A percentile compares a stretch with the other conserved stretches of the same genome.
Conservation (phyloP, 2,113 vertebrate genomes). For the Herpetotheres cachinnans region DNA sequence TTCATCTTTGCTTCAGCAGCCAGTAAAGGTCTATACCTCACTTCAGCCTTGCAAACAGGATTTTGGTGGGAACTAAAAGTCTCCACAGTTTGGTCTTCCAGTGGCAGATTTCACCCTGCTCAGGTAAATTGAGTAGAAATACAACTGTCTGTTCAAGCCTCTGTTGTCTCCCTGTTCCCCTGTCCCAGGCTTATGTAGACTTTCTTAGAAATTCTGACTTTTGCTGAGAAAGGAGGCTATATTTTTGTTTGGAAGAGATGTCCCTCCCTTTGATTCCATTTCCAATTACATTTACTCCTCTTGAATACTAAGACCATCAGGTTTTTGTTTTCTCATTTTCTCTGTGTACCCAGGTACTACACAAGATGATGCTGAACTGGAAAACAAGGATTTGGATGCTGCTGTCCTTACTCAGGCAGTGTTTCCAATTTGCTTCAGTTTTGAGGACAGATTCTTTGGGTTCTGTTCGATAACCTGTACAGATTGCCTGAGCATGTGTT, state of each 20-base stretch:
- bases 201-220: neutral
- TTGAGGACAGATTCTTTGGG: neutral
- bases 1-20: neutral
- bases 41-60: constrained; percentile 13
- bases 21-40: constrained; percentile 24
- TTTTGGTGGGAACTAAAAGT: neutral
- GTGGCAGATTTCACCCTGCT: neutral
- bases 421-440: neutral
- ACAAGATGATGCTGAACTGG: neutral
- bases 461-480: neutral
- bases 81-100: neutral
- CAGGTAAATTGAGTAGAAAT: neutral
- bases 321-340: neutral
- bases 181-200: neutral
- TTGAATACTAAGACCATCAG: neutral
- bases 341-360: neutral
- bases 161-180: neutral
- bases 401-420: neutral
- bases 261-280: neutral
- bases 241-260: neutral
- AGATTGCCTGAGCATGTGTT: neutral
- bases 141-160: neutral
- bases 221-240: neutral
- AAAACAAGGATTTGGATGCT: neutral
- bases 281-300: neutral